Conservation (phyloP, 1,140 invertebrate genomes). For the Asobara japonica region DNA sequence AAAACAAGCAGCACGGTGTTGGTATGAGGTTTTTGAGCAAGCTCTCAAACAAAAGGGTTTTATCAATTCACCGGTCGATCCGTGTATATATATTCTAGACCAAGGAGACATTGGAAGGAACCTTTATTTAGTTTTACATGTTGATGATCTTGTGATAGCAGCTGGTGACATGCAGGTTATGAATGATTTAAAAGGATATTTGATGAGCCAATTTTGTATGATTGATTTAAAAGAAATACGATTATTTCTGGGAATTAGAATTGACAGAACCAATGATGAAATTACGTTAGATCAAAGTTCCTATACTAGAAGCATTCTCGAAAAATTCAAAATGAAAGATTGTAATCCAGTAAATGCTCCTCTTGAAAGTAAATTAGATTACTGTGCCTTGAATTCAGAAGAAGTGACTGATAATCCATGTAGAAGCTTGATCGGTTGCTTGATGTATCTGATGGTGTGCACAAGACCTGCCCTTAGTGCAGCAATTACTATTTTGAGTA, state of each 20-base stretch:
- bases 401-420: conserved; percentile 21
- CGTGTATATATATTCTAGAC: conserved; percentile 29
- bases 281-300: conserved; percentile 25
- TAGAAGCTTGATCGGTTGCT: conserved; percentile 15
- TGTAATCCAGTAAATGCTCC: conserved; percentile 28
- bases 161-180: not conserved
- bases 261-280: conserved; percentile 12
- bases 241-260: conserved; percentile 40
- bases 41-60: conserved; percentile 21
- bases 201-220: conserved; percentile 29
- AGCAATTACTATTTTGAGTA: conserved; percentile 27
- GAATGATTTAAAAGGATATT: conserved; percentile 24
- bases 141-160: conserved; percentile 34
- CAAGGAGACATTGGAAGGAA: conserved; percentile 6
- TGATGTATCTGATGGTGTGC: conserved; percentile 35
- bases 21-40: conserved; percentile 49
- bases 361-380: conserved; percentile 29
- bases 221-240: conserved; percentile 35
- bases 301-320: conserved; percentile 25
- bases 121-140: conserved; percentile 41
- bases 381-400: conserved; percentile 23
- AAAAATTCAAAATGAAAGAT: conserved; percentile 34
- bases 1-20: conserved; percentile 55
- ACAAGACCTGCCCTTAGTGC: conserved; percentile 28
- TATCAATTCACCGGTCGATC: conserved; percentile 26